Base-by-base conservation (phyloP, 2,113 vertebrate genomes). In the Lanius collurio region DNA sequence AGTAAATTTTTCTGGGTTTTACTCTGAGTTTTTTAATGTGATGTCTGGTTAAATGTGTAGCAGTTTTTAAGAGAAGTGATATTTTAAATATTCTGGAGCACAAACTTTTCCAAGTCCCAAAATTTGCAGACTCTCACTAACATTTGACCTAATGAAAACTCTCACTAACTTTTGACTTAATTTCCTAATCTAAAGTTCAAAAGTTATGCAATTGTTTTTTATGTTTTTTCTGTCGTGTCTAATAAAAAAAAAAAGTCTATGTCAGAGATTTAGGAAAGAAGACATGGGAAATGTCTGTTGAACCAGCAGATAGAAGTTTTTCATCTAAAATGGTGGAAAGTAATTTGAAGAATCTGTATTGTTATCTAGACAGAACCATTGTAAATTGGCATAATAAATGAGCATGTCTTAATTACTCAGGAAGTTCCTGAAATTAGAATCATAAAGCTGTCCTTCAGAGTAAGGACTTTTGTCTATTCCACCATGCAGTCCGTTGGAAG, bases 401-500 rank as follows among this genome's bases (percentile, higher is more conserved):
- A 95, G 60, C 76, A 70, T 30, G 85, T 80, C 82, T 84, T 95
- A 93, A 94, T 95, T 96, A 91, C 59, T 93, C 87, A 57, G 63
- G 78, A 92, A 92, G 90, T 92, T 67, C n/a, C 60, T 87, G 50
- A 93, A 95, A 91, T 91, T 73, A 89, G 62, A 89, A 94, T 91
- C 65, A 92, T 89, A 92, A 90, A 89, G 79, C 91, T 93, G 93
- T 89, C 90, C 83, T 93, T 96, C 77, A 93, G 70, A 80, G 20
- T 53, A 88, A 83, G 65, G 73, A 70, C 62, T 76, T 86, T 75
- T 70, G 64, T 82, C 93, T 88, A 30, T 67, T 96, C 90, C 78
- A 80, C 30, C 65, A 57, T 9, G 24, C 35, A 80, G 44, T 44
- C 73, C 1, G 2, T 63, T 68, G 44, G 73, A 92, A 89, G 2